phyloP scores from a whole-genome alignment of 2,888 invertebrate genomes.

The Nudaria mundana region DNA sequence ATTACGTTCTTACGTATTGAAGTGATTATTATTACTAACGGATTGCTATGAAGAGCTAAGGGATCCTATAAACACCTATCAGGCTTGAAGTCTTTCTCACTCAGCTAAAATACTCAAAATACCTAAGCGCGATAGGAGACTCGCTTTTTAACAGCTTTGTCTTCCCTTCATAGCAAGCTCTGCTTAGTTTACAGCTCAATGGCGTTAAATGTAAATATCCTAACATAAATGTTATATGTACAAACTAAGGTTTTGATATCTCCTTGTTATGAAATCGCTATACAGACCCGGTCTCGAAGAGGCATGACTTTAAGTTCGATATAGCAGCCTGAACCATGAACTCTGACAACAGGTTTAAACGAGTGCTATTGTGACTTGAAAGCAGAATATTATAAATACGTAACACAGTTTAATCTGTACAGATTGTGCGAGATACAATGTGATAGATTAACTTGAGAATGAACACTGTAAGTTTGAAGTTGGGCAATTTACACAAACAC shows the following conservation, averaged over 20 bases:
- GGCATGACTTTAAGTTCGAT: slow-evolving; percentile 14
- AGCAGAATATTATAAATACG: slow-evolving; percentile 35
- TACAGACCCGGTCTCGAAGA: slow-evolving; percentile 11
- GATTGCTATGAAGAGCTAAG: too few species aligned
- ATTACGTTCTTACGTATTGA: too few species aligned
- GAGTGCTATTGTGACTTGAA: slow-evolving; percentile 32
- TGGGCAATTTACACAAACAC: background rate
- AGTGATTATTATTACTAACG: too few species aligned
- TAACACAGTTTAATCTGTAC: slow-evolving; percentile 46
- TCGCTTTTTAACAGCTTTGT: too few species aligned
- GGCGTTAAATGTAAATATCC: too few species aligned
- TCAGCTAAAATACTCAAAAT: too few species aligned
- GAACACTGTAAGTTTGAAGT: slow-evolving; percentile 10
- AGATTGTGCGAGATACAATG: slow-evolving; percentile 49
- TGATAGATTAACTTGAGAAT: slow-evolving; percentile 36
- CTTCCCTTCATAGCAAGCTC: too few species aligned
- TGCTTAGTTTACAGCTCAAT: too few species aligned
- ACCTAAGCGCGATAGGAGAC: too few species aligned
- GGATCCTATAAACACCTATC: too few species aligned
- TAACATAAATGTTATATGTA: background rate
- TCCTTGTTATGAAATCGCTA: background rate
- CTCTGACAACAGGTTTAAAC: slow-evolving; percentile 26
- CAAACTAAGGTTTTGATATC: too few species aligned
- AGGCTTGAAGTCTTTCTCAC: too few species aligned
- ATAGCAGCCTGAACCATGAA: slow-evolving; percentile 18